Conservation (phyloP, 2,113 vertebrate genomes). For the Eulacestoma nigropectus region DNA sequence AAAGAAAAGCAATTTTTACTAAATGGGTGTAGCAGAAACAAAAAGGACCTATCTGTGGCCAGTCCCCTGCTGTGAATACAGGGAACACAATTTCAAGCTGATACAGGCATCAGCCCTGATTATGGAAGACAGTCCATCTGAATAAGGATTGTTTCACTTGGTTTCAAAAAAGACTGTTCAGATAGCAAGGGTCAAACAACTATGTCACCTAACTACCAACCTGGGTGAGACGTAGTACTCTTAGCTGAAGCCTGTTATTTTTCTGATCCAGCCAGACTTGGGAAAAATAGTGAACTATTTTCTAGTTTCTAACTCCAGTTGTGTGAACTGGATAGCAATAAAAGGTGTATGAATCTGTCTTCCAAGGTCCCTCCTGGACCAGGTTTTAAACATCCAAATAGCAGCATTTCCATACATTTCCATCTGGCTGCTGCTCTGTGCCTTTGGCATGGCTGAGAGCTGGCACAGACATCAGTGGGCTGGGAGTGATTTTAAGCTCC, state of each 20-base stretch:
- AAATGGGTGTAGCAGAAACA: background rate
- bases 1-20: background rate
- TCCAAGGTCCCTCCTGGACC: background rate
- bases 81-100: background rate
- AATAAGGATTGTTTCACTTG: background rate
- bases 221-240: background rate
- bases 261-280: background rate
- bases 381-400: background rate
- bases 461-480: background rate
- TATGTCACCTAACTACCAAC: background rate
- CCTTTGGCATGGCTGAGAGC: background rate
- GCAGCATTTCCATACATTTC: background rate
- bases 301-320: background rate
- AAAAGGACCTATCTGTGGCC: background rate
- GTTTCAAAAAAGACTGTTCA: background rate
- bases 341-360: background rate
- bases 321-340: background rate
- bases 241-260: background rate
- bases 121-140: background rate
- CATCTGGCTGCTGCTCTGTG: background rate
- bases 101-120: accelerated
- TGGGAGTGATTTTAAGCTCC: background rate
- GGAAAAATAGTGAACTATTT: background rate
- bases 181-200: background rate
- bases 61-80: background rate